A percentile compares a stretch with the other conserved stretches of the same genome.
These are phyloP conservation scores for Globia sparganii DNA, from an alignment of 2,888 invertebrate species.

Conservation along the genomic window DNA sequence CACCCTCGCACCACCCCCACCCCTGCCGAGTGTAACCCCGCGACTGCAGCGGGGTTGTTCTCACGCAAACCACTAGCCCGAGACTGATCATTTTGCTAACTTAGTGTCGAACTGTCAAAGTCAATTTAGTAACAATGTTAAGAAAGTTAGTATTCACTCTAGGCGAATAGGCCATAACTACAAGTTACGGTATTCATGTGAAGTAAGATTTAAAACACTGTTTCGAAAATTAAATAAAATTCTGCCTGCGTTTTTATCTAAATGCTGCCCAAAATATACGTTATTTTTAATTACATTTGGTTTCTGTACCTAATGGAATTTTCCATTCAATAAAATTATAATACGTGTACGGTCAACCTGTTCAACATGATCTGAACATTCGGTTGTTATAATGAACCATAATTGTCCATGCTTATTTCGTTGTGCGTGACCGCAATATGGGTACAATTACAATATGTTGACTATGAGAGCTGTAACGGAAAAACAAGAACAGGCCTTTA, in stretches of 20 bases:
- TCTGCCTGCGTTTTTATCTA: background rate
- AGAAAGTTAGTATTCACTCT: slow-evolving; percentile 45
- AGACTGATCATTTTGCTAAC: slow-evolving; percentile 85
- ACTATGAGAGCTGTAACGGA: slow-evolving; percentile 58
- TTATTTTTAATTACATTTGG: background rate
- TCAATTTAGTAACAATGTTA: slow-evolving; percentile 44
- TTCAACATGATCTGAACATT: slow-evolving; percentile 58
- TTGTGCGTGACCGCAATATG: slow-evolving; percentile 69
- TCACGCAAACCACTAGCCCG: slow-evolving; percentile 84
- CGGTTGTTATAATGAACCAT: slow-evolving; percentile 67
- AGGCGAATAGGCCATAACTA: slow-evolving; percentile 27
- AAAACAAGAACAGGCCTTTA: slow-evolving; percentile 46
- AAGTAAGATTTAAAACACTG: background rate
- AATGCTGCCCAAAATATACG: background rate
- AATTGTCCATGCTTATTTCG: slow-evolving; percentile 64
- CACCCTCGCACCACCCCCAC: slow-evolving; percentile 72
- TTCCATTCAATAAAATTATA: slow-evolving; percentile 15
- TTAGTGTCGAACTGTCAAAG: slow-evolving; percentile 59
- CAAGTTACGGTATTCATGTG: background rate
- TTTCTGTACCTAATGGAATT: background rate
- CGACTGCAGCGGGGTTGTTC: slow-evolving; percentile 76
- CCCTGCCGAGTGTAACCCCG: slow-evolving; percentile 66
- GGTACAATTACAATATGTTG: slow-evolving; percentile 66
- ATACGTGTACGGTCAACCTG: slow-evolving; percentile 43
- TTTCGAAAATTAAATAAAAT: background rate